Evolutionary conservation across 2,113 vertebrate genomes (phyloP), one percentile per base, ranked within the genome.

Genomic region (Centropus unirufus): DNA sequence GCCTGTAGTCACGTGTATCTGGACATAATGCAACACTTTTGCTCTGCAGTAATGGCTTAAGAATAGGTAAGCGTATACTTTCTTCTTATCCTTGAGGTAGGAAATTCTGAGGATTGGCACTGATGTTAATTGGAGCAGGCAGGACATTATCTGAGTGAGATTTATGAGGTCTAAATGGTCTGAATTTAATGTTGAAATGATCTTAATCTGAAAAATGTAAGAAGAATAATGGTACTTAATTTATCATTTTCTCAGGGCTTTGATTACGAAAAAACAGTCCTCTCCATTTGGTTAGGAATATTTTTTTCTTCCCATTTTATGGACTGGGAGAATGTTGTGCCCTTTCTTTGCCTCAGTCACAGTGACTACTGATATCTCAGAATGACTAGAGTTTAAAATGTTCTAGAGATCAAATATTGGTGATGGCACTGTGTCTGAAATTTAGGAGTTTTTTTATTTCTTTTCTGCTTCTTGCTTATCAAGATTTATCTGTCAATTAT

Each of bases 191-290:
- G 91, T 91, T 89, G 64, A 67, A 93, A 54, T 86, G 0, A 69
- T 83, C 63, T 46, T 63, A 77, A 94, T 84, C 30, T 88, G 76
- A 61, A 94, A 93, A 90, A 61, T 29, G 26, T 61, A 76, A 66
- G n/a, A 86, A 62, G 23, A 91, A 61, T 72, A 91, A 46, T 29
- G 24, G 8, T 15, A 2, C 46, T 79, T 68, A 83, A 76, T 74
- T 69, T 63, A 49, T 80, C 40, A 11, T 16, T 58, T 47, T 73
- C 57, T 74, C 12, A 39, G 23, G 42, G 26, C 46, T 86, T 69
- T 80, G 47, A 22, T 75, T 36, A 16, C 44, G 52, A 39, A 42
- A 87, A 62, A 77, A 5, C 17, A 29, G 26, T 59, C 34, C 21
- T 62, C 19, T 77, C 4, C 7, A 5, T 74, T 75, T 59, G 22